phyloP scores from a whole-genome alignment of 2,797 vertebrate genomes.

The Hippocampus kuda region DNA sequence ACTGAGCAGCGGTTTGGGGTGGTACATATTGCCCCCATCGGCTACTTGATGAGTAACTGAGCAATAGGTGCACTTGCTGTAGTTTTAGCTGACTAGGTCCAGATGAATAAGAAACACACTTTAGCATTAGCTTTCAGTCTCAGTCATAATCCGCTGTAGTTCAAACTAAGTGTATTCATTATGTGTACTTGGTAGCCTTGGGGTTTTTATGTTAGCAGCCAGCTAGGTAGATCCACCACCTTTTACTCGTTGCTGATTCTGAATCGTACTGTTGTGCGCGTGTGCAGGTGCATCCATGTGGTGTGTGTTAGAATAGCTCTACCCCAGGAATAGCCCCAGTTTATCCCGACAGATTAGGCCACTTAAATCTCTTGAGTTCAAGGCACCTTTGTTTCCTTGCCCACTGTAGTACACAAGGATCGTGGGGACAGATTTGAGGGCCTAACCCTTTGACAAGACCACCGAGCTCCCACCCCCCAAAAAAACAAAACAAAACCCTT shows the following conservation, averaged over 20 bases:
- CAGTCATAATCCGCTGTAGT: not conserved
- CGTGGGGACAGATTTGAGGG: slow-evolving; percentile 38
- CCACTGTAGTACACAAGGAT: slow-evolving; percentile 44
- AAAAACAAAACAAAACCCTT: not conserved
- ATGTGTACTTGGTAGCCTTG: slow-evolving; percentile 1
- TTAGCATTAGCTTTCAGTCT: not conserved
- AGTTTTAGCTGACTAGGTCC: not conserved
- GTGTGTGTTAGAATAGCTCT: slow-evolving; percentile 50
- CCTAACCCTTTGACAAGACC: not conserved
- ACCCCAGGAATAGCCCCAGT: slow-evolving; percentile 59
- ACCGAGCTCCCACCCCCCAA: not conserved
- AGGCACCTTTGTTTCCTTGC: slow-evolving; percentile 56
- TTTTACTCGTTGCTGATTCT: slow-evolving; percentile 23
- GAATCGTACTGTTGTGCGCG: slow-evolving; percentile 13
- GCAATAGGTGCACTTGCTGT: slow-evolving; percentile 18
- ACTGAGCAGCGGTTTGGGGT: slow-evolving; percentile 5
- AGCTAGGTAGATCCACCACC: not conserved
- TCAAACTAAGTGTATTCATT: not conserved
- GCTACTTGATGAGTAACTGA: slow-evolving; percentile 15
- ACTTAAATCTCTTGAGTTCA: slow-evolving; percentile 55
- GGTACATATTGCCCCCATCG: slow-evolving; percentile 17
- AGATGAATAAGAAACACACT: not conserved
- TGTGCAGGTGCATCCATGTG: not conserved
- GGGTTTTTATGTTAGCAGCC: not conserved
- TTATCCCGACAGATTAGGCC: slow-evolving; percentile 67